Evolutionary conservation across 1,140 invertebrate genomes (phyloP).

Genomic region (Agraylea sexmaculata): DNA sequence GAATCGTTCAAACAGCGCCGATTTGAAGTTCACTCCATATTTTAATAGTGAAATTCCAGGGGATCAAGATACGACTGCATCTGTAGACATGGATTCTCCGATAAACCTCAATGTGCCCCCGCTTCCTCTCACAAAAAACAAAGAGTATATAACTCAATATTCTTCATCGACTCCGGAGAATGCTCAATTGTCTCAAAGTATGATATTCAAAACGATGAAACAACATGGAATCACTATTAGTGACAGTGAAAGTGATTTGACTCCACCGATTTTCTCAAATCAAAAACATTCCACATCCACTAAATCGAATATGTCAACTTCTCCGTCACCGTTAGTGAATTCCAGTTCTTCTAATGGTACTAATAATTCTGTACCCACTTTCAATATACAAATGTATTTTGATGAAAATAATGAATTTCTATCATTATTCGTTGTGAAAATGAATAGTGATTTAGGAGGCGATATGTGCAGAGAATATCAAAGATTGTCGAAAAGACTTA

Average conservation of each 20-base stretch:
- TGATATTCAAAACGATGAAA: slow-evolving; percentile 5
- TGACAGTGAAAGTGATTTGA: slow-evolving; percentile 19
- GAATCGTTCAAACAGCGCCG: no score
- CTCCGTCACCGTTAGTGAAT: slow-evolving; percentile 35
- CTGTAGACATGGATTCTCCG: slow-evolving; percentile 14
- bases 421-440: slow-evolving; percentile 34
- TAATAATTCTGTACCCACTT: slow-evolving; percentile 24
- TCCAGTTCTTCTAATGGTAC: slow-evolving; percentile 30
- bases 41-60: no score
- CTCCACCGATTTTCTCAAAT: slow-evolving; percentile 16
- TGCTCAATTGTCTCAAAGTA: slow-evolving; percentile 8
- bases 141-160: slow-evolving; percentile 13
- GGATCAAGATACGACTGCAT: slow-evolving; percentile 15
- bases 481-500: slow-evolving; percentile 34
- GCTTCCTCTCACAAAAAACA: slow-evolving; percentile 4
- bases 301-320: slow-evolving; percentile 28
- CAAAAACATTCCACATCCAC: slow-evolving; percentile 8
- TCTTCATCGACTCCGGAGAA: slow-evolving; percentile 18
- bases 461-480: slow-evolving; percentile 39
- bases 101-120: neutral
- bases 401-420: slow-evolving; percentile 38
- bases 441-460: slow-evolving; percentile 34
- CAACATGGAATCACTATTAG: slow-evolving; percentile 14
- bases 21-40: no score
- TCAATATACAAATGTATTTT: slow-evolving; percentile 34